These are phyloP conservation scores for Micromesistius poutassou DNA, from an alignment of 2,797 vertebrate genomes.

Conservation along the genomic window DNA sequence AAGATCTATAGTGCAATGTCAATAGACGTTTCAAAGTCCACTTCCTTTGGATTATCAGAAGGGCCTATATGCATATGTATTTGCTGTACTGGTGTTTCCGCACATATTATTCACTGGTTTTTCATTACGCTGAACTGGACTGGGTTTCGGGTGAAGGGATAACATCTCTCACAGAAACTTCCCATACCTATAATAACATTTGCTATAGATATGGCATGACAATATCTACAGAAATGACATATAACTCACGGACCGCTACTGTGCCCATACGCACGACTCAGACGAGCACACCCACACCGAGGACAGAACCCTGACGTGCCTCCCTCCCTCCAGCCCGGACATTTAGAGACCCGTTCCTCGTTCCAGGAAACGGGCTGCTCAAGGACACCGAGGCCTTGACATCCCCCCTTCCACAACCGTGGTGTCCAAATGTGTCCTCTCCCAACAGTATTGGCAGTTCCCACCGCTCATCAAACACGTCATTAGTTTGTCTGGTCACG, in stretches of 20 bases:
- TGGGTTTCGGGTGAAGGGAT: not conserved
- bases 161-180: not conserved
- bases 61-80: not conserved
- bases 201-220: not conserved
- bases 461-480: not conserved
- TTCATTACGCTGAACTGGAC: not conserved
- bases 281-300: not conserved
- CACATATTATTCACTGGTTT: not conserved
- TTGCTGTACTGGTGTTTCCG: not conserved
- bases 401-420: not conserved
- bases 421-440: not conserved
- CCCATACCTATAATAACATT: not conserved
- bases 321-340: not conserved
- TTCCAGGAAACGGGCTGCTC: not conserved
- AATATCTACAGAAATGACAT: not conserved
- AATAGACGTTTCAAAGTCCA: not conserved
- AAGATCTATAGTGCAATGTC: not conserved
- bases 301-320: not conserved
- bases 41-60: not conserved
- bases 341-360: not conserved
- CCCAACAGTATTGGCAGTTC: not conserved
- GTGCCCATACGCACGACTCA: not conserved
- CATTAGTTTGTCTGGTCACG: not conserved
- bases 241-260: not conserved
- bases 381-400: not conserved